Conservation (phyloP, 2,113 vertebrate species). For the Nanorana parkeri region DNA sequence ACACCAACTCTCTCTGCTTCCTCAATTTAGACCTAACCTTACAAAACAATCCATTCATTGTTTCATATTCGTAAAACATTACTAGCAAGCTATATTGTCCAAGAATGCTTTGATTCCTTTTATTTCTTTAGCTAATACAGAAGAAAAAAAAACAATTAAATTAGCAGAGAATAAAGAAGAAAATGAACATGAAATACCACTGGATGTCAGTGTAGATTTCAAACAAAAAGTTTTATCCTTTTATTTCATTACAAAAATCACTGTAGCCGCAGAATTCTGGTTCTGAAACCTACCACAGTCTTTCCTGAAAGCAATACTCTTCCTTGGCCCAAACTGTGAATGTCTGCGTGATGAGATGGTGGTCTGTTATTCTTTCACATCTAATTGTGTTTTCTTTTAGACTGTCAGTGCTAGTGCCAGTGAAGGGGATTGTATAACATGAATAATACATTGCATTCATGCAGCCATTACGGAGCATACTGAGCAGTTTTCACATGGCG, state of each 20-base stretch:
- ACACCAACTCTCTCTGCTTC: too few species aligned
- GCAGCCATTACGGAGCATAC: not conserved
- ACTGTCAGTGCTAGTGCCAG: slow-evolving; percentile 41
- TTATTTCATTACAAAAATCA: slow-evolving; percentile 30
- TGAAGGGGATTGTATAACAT: not conserved
- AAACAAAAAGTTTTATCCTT: not conserved
- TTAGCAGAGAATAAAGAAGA: not conserved
- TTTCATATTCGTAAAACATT: too few species aligned
- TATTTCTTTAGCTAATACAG: slow-evolving; percentile 5
- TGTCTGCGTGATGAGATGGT: slow-evolving; percentile 47
- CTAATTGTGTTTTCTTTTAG: slow-evolving; percentile 44
- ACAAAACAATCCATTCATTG: too few species aligned
- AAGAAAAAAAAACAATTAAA: slow-evolving; percentile 10
- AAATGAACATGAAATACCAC: slow-evolving; percentile 10
- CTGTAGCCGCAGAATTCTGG: slow-evolving; percentile 19
- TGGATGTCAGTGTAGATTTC: slow-evolving; percentile 1
- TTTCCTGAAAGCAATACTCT: slow-evolving; percentile 46
- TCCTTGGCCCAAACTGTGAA: slow-evolving; percentile 20
- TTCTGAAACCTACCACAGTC: slow-evolving; percentile 42
- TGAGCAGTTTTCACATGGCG: not conserved
- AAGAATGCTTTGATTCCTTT: slow-evolving; percentile 5
- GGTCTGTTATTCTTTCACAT: slow-evolving; percentile 35
- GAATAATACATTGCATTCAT: not conserved
- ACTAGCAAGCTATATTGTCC: not conserved
- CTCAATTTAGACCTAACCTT: too few species aligned